Base-by-base conservation (phyloP, 2,113 vertebrate genomes). In the Pseudorectes ferrugineus region DNA sequence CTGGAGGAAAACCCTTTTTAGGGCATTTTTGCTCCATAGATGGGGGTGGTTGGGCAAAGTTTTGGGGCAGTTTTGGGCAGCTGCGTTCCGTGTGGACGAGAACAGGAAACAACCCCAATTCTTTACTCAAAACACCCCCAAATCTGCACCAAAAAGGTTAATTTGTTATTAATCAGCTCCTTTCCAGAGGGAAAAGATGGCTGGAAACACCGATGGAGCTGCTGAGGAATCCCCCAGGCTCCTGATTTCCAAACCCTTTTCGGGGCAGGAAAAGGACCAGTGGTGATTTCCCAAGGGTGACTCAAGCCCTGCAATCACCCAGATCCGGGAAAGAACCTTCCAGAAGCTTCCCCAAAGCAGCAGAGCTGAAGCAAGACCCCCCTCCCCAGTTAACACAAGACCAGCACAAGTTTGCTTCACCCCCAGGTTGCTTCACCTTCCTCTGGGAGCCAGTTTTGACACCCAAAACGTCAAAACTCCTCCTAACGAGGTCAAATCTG, bases 271-370 rank as follows among this genome's bases (percentile, higher is more conserved):
- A 42, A 79, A 73, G 35, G 46, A 42, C 9, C 12, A 9, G 28
- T 31, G 73, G 29, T 35, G 82, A 76, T 88, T 90, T 90, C 94
- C 88, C 35, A 95, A 96, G 90, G 90, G n/a, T 36, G 63, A 65
- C 67, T 49, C 49, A 35, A 73, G 31, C 61, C 36, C 58, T 83
- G 91, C 78, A 96, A 93, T 59, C 16, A 0, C 17, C 55, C 81
- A 3, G 33, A 12, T 45, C 48, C 1, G 3, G 9, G 43, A 62
- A 74, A 78, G 91, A 95, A 92, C 93, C 59, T 51, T 45, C 82
- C 71, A 12, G 7, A 10, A 82, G 54, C 67, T 92, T 95, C 93
- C 88, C 66, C 67, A 63, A 79, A 93, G 11, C 46, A 49, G 82
- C 43, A 15, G 85, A 31, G 3, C 72, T 94, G 95, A 92, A 67